Base-by-base conservation (phyloP, 2,888 invertebrate species). In the Eristalis arbustorum region DNA sequence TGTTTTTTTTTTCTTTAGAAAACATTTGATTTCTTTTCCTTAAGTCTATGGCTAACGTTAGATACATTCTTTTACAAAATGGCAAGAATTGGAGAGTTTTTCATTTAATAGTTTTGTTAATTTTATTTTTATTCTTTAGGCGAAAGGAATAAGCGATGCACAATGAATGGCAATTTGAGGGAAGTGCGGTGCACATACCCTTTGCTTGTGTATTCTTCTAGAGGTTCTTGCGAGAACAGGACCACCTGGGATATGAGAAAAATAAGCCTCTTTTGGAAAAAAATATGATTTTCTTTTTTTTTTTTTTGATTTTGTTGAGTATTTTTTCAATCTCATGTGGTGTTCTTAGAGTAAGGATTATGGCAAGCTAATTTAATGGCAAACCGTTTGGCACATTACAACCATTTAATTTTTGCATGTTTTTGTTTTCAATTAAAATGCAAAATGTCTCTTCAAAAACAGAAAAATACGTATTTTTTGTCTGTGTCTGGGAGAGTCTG, bases 281-380 rank as follows among this genome's bases (percentile, higher is more conserved):
- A 3, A 25, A 23, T 1, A 1, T 23, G 5, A 22, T 23, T 18
- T n/a, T 18, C 4, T 28, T 57, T 22, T 6, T 11, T 57, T 22
- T 49, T n/a, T 18, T 61, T 61, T 22, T 63, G 63, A 34, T 63
- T 64, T 34, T 49, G 49, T 18, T 49, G 49, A 49, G 31, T 31
- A 37, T 64, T 64, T 63, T 8, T 13, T 68, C 42, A 25, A 68
- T 81, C 74, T 67, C 62, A 68, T 72, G n/a, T 81, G 61, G 42
- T 75, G 37, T 66, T 49, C 49, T 49, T 49, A 49, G 49, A 49
- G 59, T 49, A 75, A 73, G 67, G 69, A 68, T 28, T 87, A 87
- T 87, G 87, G 87, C 87, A 87, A 78, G 77, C 69, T 80, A 80
- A 76, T 68, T 84, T 49, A 76, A 88, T 88, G 88, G 84, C 88